Base-by-base conservation (phyloP, 2,113 vertebrate species). In the Litocranius walleri region DNA sequence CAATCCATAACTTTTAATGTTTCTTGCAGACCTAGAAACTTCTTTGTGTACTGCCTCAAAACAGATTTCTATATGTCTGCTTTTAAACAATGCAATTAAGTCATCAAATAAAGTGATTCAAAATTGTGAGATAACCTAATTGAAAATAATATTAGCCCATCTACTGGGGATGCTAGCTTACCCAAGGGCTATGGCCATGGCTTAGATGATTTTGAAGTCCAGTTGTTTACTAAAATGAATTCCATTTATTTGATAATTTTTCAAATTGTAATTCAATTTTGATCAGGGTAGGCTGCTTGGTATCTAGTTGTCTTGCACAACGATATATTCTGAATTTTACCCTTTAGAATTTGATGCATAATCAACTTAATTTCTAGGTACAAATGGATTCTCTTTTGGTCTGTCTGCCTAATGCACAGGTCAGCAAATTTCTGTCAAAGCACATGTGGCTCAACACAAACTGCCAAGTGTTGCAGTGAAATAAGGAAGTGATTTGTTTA, bases 191-290 rank as follows among this genome's bases (percentile, higher is more conserved):
- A 95, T 36, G 12, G 17, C 9, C 43, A 71, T 30, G 7, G 50
- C 13, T 77, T 71, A 54, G 0, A n/a, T 80, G 33, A 83, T 92
- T 96, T 81, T 74, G 16, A 85, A 90, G 45, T 87, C 91, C 45
- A 90, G 11, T 85, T 36, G 90, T 94, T 94, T 61, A 88, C 19
- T 92, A 54, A 98, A 84, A 94, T 91, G 9, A 61, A 59, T 94
- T 89, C 92, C 7, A 92, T 77, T 96, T 91, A 88, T 88, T 92
- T 92, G 29, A 33, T 36, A 43, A 88, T 74, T 95, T 85, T 71
- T 78, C 29, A 97, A 88, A 71, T 21, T 94, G 3, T n/a, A 91
- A 64, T 54, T 92, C n/a, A 91, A 11, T 48, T 94, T 95, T 67
- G 5, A 78, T 92, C 7, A 64, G n/a, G 21, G 5, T 84, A 87